Conservation (phyloP, 2,888 invertebrate species). For the Cryptocephalus moraei region DNA sequence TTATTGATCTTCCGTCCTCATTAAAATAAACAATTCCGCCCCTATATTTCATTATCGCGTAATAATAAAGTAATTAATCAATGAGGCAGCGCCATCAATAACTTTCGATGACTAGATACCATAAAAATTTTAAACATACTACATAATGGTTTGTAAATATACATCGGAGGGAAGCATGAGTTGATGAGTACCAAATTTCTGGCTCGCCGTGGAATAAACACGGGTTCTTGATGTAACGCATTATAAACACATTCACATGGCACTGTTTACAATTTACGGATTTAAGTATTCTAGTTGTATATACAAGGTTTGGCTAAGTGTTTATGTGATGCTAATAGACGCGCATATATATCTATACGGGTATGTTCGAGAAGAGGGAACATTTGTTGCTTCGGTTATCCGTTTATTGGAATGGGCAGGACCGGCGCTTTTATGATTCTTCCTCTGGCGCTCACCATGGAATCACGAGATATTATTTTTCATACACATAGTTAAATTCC, state of each 20-base stretch:
- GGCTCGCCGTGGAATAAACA: slow-evolving; percentile 29
- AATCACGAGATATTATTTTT: too few relatives aligned
- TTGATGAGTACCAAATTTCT: slow-evolving; percentile 37
- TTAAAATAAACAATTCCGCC: neutral
- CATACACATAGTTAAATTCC: too few relatives aligned
- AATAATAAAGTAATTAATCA: slow-evolving; percentile 2
- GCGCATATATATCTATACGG: slow-evolving; percentile 26
- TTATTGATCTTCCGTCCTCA: too few relatives aligned
- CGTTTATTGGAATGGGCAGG: slow-evolving; percentile 1
- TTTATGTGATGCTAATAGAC: slow-evolving; percentile 34
- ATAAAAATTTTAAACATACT: slow-evolving; percentile 29
- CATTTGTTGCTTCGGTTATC: slow-evolving; percentile 17
- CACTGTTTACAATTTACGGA: slow-evolving; percentile 33
- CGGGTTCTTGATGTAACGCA: slow-evolving; percentile 28
- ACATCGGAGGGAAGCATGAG: slow-evolving; percentile 25
- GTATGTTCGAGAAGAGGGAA: slow-evolving; percentile 21
- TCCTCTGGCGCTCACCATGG: too few relatives aligned
- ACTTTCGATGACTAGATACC: slow-evolving; percentile 18
- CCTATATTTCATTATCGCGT: neutral
- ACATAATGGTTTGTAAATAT: slow-evolving; percentile 31
- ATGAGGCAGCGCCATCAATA: neutral
- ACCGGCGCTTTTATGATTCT: too few relatives aligned
- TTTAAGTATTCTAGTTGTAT: slow-evolving; percentile 36
- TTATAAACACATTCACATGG: slow-evolving; percentile 32
- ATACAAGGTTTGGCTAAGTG: slow-evolving; percentile 32